phyloP scores from a whole-genome alignment of 2,113 vertebrate species.

The Cromileptes altivelis region DNA sequence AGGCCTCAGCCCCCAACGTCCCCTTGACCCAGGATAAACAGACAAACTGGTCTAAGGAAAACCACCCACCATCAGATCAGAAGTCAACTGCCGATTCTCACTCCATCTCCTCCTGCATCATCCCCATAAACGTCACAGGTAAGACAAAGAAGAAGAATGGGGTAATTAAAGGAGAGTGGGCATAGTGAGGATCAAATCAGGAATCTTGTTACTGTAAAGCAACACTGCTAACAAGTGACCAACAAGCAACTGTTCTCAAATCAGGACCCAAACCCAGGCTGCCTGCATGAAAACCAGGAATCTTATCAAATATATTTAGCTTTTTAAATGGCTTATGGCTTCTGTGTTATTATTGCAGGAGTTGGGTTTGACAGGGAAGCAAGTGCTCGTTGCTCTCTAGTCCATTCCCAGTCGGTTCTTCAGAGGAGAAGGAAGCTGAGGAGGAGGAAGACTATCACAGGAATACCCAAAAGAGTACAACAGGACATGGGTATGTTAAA shows the following conservation, averaged over 20 bases:
- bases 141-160: conserved; percentile 49
- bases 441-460: conserved; percentile 98
- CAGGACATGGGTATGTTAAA: conserved; percentile 94
- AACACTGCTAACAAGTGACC: background rate
- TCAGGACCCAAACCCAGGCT: conserved; percentile 26
- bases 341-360: conserved; percentile 85
- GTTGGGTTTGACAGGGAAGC: conserved; percentile 99
- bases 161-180: conserved; percentile 5
- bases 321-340: conserved; percentile 18
- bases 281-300: conserved; percentile 8
- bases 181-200: conserved; percentile 2
- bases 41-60: conserved; percentile 95
- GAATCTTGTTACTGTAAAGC: background rate
- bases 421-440: conserved; percentile 97
- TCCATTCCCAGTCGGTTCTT: conserved; percentile 98
- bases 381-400: conserved; percentile 97
- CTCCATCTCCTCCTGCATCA: conserved; percentile 97
- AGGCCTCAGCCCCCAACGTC: conserved; percentile 91
- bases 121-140: conserved; percentile 99
- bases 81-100: conserved; percentile 93
- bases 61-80: conserved; percentile 94
- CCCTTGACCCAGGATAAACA: conserved; percentile 95
- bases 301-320: conserved; percentile 1
- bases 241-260: conserved; percentile 2
- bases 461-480: conserved; percentile 98